These are phyloP conservation scores for Athripsodes cinereus DNA, from an alignment of 2,888 invertebrate species.

Conservation along the genomic window DNA sequence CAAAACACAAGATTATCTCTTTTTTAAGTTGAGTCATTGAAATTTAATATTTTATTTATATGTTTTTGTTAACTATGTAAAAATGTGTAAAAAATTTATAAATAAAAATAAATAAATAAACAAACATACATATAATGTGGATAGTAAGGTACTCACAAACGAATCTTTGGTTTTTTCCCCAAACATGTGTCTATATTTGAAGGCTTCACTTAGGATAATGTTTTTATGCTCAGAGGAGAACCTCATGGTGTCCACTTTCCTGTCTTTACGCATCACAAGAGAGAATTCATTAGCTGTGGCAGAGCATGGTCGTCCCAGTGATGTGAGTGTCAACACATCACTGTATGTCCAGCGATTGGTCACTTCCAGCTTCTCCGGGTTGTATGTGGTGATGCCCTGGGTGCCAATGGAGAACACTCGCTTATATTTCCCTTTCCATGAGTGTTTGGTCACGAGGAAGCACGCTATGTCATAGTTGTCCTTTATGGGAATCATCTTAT, in stretches of 20 bases:
- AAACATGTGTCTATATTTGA: conserved; percentile 73
- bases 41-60: not conserved
- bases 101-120: too few relatives aligned
- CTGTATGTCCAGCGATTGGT: conserved; percentile 92
- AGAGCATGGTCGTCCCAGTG: conserved; percentile 55
- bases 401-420: conserved; percentile 95
- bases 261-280: conserved; percentile 80
- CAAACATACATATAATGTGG: too few relatives aligned
- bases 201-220: conserved; percentile 86
- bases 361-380: conserved; percentile 80
- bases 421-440: conserved; percentile 99
- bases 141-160: conserved; percentile 57
- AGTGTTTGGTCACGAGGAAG: conserved; percentile 95
- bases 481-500: conserved; percentile 72
- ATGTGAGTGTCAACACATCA: conserved; percentile 69
- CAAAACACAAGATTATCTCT: too few relatives aligned
- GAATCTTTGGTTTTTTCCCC: conserved; percentile 74
- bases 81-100: too few relatives aligned
- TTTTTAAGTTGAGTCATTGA: too few relatives aligned
- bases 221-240: conserved; percentile 95
- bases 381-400: conserved; percentile 94
- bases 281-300: conserved; percentile 60
- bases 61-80: too few relatives aligned
- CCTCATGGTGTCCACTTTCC: conserved; percentile 89
- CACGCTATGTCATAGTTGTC: conserved; percentile 96